Base-by-base conservation (phyloP, 2,797 vertebrate genomes). In the Brachyalestes nurse region DNA sequence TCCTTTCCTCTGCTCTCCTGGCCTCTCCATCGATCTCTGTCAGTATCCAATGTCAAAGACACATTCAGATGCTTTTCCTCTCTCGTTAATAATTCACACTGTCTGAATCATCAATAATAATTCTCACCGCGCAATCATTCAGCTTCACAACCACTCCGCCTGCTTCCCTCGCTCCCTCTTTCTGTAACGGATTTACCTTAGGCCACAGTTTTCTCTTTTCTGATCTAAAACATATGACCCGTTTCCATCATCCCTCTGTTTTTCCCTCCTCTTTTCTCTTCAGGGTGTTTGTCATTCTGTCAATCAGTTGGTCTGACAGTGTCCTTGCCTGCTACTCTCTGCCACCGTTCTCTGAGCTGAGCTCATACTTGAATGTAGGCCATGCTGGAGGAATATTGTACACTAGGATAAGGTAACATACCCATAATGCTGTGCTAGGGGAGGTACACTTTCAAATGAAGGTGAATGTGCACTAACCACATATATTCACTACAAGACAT, bases 61-160 rank as follows among this genome's bases (percentile, higher is more conserved):
- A 93, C 92, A 89, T 93, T 93, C 92, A 92, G 91, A 92, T 92
- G 91, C 93, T 93, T 93, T 93, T 93, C 91, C 88, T 90, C 91
- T 82, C 79, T 90, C 92, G 91, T 95, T 94, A 95, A 95, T 95
- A 95, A 95, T 95, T 94, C 92, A 95, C 93, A 90, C 86, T 49
- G 89, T 86, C 93, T 94, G 94, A 94, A 93, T 95, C 94, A 95
- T 95, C 93, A 94, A 92, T 93, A 94, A 93, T 94, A 94, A 91
- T 93, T 93, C 93, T 92, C 92, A 92, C 92, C 91, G 87, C 91
- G 92, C 92, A 90, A 93, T 93, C 93, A 93, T 93, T 93, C 92
- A 93, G 91, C 90, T 92, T 91, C 88, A 91, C 92, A 90, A 90
- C 91, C 91, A 86, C 89, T 86, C 87, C 72, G 77, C 86, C 83